Conservation (phyloP, 2,113 vertebrate genomes). For the Polypterus bichir region DNA sequence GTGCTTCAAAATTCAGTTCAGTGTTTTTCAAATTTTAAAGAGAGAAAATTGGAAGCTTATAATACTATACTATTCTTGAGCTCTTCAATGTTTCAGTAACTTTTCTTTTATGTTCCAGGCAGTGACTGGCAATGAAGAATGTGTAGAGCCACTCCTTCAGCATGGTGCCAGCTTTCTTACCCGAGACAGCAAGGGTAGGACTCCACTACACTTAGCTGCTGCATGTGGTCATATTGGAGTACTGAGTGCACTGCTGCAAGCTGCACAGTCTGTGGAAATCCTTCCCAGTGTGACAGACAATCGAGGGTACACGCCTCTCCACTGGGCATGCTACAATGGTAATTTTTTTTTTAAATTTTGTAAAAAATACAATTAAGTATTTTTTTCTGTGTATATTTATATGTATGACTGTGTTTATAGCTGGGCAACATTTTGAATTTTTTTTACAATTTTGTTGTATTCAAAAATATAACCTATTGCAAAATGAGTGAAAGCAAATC, state of each 20-base stretch:
- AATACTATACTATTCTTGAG: too few relatives aligned
- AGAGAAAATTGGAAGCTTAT: too few relatives aligned
- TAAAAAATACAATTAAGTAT: neutral
- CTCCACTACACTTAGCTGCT: conserved; percentile 84
- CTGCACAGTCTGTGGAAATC: conserved; percentile 63
- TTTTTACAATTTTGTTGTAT: too few relatives aligned
- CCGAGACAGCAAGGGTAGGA: conserved; percentile 77
- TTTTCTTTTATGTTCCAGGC: conserved; percentile 45
- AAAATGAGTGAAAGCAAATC: too few relatives aligned
- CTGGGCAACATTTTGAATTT: too few relatives aligned
- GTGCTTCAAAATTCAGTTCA: too few relatives aligned
- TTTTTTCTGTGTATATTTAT: neutral
- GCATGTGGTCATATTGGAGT: conserved; percentile 87
- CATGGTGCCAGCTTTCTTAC: conserved; percentile 77
- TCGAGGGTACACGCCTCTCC: conserved; percentile 92
- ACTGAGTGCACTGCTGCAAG: conserved; percentile 82
- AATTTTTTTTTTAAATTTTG: conserved; percentile 13
- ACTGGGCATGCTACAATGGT: conserved; percentile 98
- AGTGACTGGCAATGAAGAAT: conserved; percentile 88
- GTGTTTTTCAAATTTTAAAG: too few relatives aligned
- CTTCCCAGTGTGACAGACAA: conserved; percentile 72
- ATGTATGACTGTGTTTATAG: neutral
- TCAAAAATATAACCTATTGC: too few relatives aligned
- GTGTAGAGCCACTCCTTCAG: conserved; percentile 87
- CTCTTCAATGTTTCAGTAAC: too few relatives aligned